phyloP scores from a whole-genome alignment of 2,888 invertebrate species.

The Drosophila austrosaltans region DNA sequence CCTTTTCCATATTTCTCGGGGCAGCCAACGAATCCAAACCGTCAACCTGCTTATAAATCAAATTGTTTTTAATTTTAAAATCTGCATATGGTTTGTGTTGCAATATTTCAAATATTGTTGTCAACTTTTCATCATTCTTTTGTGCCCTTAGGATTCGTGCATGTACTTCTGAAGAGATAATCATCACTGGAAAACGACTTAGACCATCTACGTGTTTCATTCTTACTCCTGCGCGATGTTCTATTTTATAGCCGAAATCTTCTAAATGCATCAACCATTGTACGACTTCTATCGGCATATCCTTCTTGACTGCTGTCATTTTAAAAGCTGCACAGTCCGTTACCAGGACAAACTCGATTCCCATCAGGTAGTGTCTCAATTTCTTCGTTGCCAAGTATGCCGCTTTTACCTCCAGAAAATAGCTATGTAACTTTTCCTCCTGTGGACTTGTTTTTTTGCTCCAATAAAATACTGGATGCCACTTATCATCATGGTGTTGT shows the following conservation, averaged over 20 bases:
- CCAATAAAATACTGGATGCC: no score
- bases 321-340: slow-evolving; percentile 38
- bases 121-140: slow-evolving; percentile 25
- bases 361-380: slow-evolving; percentile 59
- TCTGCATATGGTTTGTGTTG: slow-evolving; percentile 7
- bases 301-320: slow-evolving; percentile 35
- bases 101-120: slow-evolving; percentile 32
- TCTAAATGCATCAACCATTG: slow-evolving; percentile 41
- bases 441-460: slow-evolving; percentile 18
- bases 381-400: slow-evolving; percentile 41
- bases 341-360: slow-evolving; percentile 44
- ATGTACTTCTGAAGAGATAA: no score
- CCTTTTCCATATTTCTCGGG: slow-evolving; percentile 38
- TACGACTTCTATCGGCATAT: slow-evolving; percentile 40
- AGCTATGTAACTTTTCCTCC: slow-evolving; percentile 11
- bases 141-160: no score
- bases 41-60: slow-evolving; percentile 33
- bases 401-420: neutral
- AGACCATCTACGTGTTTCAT: slow-evolving; percentile 46
- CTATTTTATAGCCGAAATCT: slow-evolving; percentile 49
- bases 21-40: slow-evolving; percentile 31
- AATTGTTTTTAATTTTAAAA: slow-evolving; percentile 1
- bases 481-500: neutral
- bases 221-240: slow-evolving; percentile 40
- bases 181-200: slow-evolving; percentile 32